Evolutionary conservation across 2,797 vertebrate species (phyloP).

Genomic region (Hybognathus amarus): DNA sequence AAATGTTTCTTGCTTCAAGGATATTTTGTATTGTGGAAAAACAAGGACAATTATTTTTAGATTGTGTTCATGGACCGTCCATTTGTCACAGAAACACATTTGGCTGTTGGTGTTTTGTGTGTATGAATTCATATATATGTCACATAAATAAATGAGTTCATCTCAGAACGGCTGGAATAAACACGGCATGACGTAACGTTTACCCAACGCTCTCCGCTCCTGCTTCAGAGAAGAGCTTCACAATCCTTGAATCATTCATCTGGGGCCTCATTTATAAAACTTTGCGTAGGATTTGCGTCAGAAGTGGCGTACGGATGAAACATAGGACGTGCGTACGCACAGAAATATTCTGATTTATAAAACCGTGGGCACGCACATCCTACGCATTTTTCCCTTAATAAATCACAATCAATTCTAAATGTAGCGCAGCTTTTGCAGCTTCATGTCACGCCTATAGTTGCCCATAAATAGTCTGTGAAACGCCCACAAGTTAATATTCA

Average conservation of each 20-base stretch:
- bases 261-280: too few species aligned
- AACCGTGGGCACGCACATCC: too few species aligned
- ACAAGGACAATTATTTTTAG: background rate
- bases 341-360: too few species aligned
- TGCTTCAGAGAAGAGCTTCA: background rate
- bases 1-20: background rate
- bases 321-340: too few species aligned
- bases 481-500: too few species aligned
- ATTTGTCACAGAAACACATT: background rate
- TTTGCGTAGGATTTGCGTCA: too few species aligned
- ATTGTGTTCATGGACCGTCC: background rate
- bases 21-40: background rate
- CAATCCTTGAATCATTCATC: background rate
- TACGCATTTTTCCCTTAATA: too few species aligned
- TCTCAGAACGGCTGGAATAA: background rate
- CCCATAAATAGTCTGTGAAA: too few species aligned
- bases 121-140: background rate
- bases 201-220: background rate
- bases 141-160: background rate
- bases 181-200: background rate
- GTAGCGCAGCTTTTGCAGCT: too few species aligned
- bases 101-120: background rate
- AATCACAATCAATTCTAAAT: too few species aligned
- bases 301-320: too few species aligned
- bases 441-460: too few species aligned